Evolutionary conservation across 2,888 invertebrate genomes (phyloP), one percentile per base, ranked within the genome.

Genomic region (Limenitis camilla): DNA sequence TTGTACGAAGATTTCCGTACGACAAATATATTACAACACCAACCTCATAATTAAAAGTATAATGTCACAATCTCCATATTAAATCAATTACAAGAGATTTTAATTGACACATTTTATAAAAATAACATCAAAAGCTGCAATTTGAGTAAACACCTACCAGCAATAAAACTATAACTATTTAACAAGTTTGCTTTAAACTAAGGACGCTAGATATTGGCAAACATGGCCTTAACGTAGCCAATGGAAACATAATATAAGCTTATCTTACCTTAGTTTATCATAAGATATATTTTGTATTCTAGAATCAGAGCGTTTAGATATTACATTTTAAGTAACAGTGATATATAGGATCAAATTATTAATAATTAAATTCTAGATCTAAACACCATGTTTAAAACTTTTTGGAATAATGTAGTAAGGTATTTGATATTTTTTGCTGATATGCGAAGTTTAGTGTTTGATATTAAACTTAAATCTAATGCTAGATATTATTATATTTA

Each of bases 121-220:
- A 49, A 42, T 43, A 43, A 43, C 31, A 43, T 9, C 38, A 45
- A 40, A 40, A 29, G 27, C 29, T 8, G 31, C 33, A 28, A n/a
- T n/a, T n/a, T n/a, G n/a, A n/a, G n/a, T n/a, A n/a, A n/a, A 19
- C 19, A 19, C 19, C 36, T 46, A 38, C 30, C 8, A 35, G 33
- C 40, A 39, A 49, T 39, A 30, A 45, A 45, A 33, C 40, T 51
- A 52, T 41, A 42, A 47, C 38, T 52, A 47, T 42, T 11, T 47
- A 52, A 52, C 52, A 47, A 52, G 52, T 47, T 41, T 46, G 38
- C 19, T 38, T 42, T 50, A 33, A n/a, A 41, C 47, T 32, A 36
- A 40, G 54, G 54, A 55, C 54, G 54, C 51, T 55, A 55, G 32
- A 43, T 40, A 47, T 35, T 55, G 54, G 51, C 54, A 48, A 51